phyloP scores from a whole-genome alignment of 2,888 invertebrate species.

The Rhorus exstirpatorius region DNA sequence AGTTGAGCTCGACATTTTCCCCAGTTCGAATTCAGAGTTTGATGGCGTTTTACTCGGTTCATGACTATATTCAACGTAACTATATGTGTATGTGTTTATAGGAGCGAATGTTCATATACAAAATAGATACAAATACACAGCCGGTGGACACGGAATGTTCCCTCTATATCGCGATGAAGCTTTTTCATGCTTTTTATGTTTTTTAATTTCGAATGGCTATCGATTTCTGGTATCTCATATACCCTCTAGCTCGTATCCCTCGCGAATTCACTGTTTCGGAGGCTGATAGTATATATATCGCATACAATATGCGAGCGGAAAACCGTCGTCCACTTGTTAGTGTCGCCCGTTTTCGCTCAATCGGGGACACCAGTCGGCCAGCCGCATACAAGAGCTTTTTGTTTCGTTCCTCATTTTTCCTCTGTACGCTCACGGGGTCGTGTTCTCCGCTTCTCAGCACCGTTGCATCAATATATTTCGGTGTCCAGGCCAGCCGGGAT shows the following conservation, averaged over 20 bases:
- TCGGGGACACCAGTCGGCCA: slow-evolving; percentile 51
- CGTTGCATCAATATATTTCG: slow-evolving; percentile 43
- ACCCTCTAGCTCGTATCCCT: slow-evolving; percentile 6
- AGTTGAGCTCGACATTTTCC: slow-evolving; percentile 28
- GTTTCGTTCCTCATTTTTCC: slow-evolving; percentile 63
- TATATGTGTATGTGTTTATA: slow-evolving; percentile 3
- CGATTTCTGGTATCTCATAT: slow-evolving; percentile 33
- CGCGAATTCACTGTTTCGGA: slow-evolving; percentile 35
- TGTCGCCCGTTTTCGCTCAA: slow-evolving; percentile 56
- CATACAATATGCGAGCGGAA: slow-evolving; percentile 26
- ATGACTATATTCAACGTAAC: slow-evolving; percentile 32
- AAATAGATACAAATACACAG: slow-evolving; percentile 52
- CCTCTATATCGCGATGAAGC: slow-evolving; percentile 51
- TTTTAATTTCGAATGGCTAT: slow-evolving; percentile 66
- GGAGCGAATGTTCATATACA: slow-evolving; percentile 11
- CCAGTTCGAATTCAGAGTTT: slow-evolving; percentile 9
- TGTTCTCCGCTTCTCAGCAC: slow-evolving; percentile 21
- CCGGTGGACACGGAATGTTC: slow-evolving; percentile 51
- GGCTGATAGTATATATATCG: slow-evolving; percentile 7
- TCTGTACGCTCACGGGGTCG: slow-evolving; percentile 53
- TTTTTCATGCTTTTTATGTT: slow-evolving; percentile 68
- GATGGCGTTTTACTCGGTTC: slow-evolving; percentile 31
- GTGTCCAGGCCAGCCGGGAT: slow-evolving; percentile 20
- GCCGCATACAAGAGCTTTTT: slow-evolving; percentile 55
- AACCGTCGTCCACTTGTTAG: slow-evolving; percentile 59